phyloP scores from a whole-genome alignment of 2,888 invertebrate genomes.

The Thymelicus sylvestris region DNA sequence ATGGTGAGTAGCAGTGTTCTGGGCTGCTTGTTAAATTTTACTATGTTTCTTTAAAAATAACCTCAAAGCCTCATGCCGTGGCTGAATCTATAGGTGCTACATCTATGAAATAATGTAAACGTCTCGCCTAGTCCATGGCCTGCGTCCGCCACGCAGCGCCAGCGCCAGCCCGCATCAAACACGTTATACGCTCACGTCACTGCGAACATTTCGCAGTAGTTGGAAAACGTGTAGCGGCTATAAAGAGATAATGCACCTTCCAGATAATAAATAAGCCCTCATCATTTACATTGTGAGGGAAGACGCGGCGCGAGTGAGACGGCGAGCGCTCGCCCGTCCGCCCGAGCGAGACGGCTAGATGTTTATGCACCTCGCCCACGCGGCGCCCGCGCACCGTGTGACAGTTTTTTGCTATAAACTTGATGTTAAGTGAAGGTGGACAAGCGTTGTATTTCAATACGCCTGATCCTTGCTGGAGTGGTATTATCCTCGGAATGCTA shows the following conservation, averaged over 20 bases:
- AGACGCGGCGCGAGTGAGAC: conserved; percentile 30
- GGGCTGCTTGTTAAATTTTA: no score
- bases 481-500: conserved; percentile 32
- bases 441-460: conserved; percentile 43
- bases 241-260: conserved; percentile 53
- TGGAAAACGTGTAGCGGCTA: conserved; percentile 41
- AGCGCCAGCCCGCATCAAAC: conserved; percentile 13
- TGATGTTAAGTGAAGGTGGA: conserved; percentile 40
- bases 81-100: no score
- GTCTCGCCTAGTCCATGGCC: not conserved
- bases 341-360: conserved; percentile 53
- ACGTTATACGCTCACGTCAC: conserved; percentile 21
- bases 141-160: not conserved
- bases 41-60: no score
- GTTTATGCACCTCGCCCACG: conserved; percentile 64
- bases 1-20: no score
- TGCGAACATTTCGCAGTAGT: conserved; percentile 46
- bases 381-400: conserved; percentile 60
- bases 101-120: not conserved
- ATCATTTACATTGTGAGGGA: conserved; percentile 65
- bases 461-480: conserved; percentile 21
- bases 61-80: no score
- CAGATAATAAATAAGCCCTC: conserved; percentile 66
- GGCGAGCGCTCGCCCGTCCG: not conserved
- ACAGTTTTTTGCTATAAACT: conserved; percentile 67